Conservation (phyloP, 2,888 invertebrate genomes). For the Chorisops tibialis region DNA sequence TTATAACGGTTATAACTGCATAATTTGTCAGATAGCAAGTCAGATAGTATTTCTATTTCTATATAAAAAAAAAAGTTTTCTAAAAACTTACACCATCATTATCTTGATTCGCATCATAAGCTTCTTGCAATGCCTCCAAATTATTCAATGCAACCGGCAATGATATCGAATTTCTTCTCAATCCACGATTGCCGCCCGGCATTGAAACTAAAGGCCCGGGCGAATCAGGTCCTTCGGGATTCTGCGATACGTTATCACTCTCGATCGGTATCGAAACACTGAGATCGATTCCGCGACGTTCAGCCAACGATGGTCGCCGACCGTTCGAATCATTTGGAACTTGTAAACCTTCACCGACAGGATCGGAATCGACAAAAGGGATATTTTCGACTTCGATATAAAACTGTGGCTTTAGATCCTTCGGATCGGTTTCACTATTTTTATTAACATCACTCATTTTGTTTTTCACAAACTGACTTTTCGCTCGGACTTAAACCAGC, state of each 20-base stretch:
- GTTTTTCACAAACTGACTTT: too few relatives aligned
- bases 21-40: too few relatives aligned
- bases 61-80: too few relatives aligned
- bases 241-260: neutral
- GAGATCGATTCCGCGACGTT: constrained; percentile 13
- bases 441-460: too few relatives aligned
- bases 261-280: constrained; percentile 5
- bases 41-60: too few relatives aligned
- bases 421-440: neutral
- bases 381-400: neutral
- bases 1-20: too few relatives aligned
- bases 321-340: neutral
- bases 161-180: constrained; percentile 69
- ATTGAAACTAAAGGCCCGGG: constrained; percentile 51
- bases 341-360: neutral
- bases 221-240: constrained; percentile 37
- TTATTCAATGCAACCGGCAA: constrained; percentile 68
- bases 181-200: constrained; percentile 44
- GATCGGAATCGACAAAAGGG: constrained; percentile 17
- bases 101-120: constrained; percentile 38
- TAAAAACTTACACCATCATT: constrained; percentile 23
- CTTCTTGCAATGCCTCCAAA: constrained; percentile 56
- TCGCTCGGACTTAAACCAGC: too few relatives aligned
- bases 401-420: neutral
- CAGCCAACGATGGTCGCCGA: neutral